Evolutionary conservation across 1,140 invertebrate genomes (phyloP), one percentile per base, ranked within the genome.

Genomic region (Nomia melanderi): DNA sequence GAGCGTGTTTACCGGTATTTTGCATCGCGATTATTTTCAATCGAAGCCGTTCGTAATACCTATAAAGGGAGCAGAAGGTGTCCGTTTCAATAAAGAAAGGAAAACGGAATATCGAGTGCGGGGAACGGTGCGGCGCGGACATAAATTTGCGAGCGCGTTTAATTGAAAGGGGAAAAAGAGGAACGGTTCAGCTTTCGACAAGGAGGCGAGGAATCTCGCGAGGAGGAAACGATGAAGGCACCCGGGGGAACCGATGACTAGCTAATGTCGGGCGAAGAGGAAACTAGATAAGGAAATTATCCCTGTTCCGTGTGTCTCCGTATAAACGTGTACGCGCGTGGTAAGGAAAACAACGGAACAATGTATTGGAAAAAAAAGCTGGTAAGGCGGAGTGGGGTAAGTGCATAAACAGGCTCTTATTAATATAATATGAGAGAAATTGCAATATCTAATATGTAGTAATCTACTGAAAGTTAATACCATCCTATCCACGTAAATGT

Each of bases 121-220:
- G 86, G 83, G 60, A 20, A 50, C n/a, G 29, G 31, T 14, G 47
- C 29, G 72, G 87, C 76, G 81, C 79, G 84, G 81, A 91, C 91
- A 92, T 92, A 92, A 92, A 92, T 92, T 92, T 90, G 86, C 90
- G 73, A 87, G 81, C 78, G 80, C 86, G 87, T 89, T 91, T 92
- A 92, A 92, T 92, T 92, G 91, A 92, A 92, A 88, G 87, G 88
- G 90, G 87, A 11, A 39, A 88, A 90, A 87, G 83, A 84, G 81
- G 83, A 70, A 77, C 36, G 33, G 81, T 79, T 77, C 83, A 84
- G 82, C 80, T 27, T 14, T 33, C n/a, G 62, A 69, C 53, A 27
- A 65, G n/a, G 23, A 54, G 41, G 39, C 27, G 23, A 62, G 17
- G 44, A 54, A 11, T 75, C 23, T 41, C n/a, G 25, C 1, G 11